Conservation (phyloP, 1,140 invertebrate genomes). For the Bombus waltoni region DNA sequence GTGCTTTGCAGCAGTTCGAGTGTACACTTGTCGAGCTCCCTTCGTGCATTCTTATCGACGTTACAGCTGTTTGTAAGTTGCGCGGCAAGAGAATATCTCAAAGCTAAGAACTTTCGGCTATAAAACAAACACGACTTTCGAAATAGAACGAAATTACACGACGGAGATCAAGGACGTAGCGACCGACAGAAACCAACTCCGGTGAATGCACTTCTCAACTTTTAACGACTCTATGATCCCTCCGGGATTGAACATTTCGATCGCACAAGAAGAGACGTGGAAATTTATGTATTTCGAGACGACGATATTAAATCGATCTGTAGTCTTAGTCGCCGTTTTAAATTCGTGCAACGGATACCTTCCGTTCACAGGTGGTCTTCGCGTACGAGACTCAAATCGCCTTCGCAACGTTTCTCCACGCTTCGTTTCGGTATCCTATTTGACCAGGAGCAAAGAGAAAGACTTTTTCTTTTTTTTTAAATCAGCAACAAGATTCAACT, state of each 20-base stretch:
- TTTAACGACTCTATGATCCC: neutral
- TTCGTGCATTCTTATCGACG: constrained; percentile 24
- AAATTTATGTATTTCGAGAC: neutral
- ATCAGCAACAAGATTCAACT: too few relatives aligned
- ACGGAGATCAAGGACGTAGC: neutral
- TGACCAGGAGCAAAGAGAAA: too few relatives aligned
- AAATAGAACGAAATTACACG: neutral
- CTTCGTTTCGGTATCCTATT: too few relatives aligned
- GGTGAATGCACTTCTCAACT: neutral
- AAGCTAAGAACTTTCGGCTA: constrained; percentile 8
- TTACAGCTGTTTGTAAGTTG: constrained; percentile 24
- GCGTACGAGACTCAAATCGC: too few relatives aligned
- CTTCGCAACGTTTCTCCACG: too few relatives aligned
- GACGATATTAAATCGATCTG: too few relatives aligned
- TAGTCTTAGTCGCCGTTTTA: too few relatives aligned
- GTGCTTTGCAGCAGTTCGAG: neutral
- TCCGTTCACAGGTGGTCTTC: too few relatives aligned
- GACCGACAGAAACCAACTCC: neutral
- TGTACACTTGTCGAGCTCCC: neutral
- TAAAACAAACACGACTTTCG: constrained; percentile 31
- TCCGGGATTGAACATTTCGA: neutral
- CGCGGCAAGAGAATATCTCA: constrained; percentile 3
- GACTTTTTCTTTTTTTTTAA: too few relatives aligned
- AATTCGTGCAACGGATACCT: too few relatives aligned
- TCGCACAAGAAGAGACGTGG: neutral